phyloP scores from a whole-genome alignment of 1,140 invertebrate genomes.

The Atopsyche davidsoni region DNA sequence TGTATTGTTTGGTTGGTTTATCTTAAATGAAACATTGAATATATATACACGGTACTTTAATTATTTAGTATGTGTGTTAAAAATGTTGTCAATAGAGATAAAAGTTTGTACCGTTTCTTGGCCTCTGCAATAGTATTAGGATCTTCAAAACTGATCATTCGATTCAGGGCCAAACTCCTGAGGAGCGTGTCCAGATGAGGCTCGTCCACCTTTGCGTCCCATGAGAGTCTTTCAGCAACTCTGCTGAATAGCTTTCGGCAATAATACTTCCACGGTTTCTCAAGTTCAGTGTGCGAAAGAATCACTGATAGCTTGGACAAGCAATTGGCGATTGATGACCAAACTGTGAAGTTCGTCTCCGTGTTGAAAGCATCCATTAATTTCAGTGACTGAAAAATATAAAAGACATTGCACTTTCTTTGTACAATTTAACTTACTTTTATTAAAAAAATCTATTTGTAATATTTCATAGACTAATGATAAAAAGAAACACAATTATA shows the following conservation, averaged over 20 bases:
- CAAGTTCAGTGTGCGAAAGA: slow-evolving; percentile 69
- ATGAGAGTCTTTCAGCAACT: slow-evolving; percentile 68
- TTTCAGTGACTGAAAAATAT: slow-evolving; percentile 45
- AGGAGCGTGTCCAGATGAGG: slow-evolving; percentile 80
- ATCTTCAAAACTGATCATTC: slow-evolving; percentile 77
- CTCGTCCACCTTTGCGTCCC: slow-evolving; percentile 67
- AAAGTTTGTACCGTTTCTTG: slow-evolving; percentile 47
- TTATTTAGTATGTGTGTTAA: too few relatives aligned
- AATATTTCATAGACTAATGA: too few relatives aligned
- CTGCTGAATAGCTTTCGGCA: slow-evolving; percentile 62
- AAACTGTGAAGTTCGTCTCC: slow-evolving; percentile 91
- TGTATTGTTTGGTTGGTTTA: too few relatives aligned
- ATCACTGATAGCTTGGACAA: slow-evolving; percentile 69
- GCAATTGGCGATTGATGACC: slow-evolving; percentile 79
- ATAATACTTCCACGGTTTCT: slow-evolving; percentile 68
- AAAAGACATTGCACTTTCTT: too few relatives aligned
- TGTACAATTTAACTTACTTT: too few relatives aligned
- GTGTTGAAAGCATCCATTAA: slow-evolving; percentile 71
- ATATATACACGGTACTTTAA: too few relatives aligned
- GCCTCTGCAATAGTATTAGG: slow-evolving; percentile 70
- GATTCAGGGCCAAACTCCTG: slow-evolving; percentile 72
- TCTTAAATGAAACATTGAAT: too few relatives aligned
- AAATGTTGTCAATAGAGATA: too few relatives aligned
- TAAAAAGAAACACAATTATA: slow-evolving; percentile 1
- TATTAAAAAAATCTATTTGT: neutral